Base-by-base conservation (phyloP, 2,797 vertebrate species). In the Amblyraja radiata region DNA sequence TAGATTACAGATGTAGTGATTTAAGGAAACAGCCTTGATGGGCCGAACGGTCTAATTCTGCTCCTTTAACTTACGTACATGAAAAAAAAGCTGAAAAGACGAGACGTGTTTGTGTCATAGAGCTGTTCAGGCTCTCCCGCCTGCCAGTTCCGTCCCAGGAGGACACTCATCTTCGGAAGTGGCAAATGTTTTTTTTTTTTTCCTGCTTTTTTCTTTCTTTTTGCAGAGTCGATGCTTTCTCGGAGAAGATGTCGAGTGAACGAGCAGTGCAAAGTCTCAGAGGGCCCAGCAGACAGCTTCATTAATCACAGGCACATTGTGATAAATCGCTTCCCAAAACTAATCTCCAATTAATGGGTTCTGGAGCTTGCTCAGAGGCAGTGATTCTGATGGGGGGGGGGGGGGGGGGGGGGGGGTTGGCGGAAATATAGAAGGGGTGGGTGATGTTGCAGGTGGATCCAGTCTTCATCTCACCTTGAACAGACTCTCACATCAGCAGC, bases 271-370 rank as follows among this genome's bases (percentile, higher is more conserved):
- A 18, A 68, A 68, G 28, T 16, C 84, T 88, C 84, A 10, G 63
- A 36, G 84, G 84, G 84, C 32, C 18, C 9, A 14, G 84, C n/a
- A 21, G 84, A 88, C 84, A 88, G 84, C 61, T 88, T 68, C 61
- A 88, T 88, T 88, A 88, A 88, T 88, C 84, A 88, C 61, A 88
- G 16, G n/a, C 61, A 68, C n/a, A 68, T 68, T 68, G 84, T 88
- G 84, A 88, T 88, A 88, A 88, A 88, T 88, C 63, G 68, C 84
- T 88, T 88, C 84, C n/a, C 6, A 88, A 36, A 88, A 68, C n/a
- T 68, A 88, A 88, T 88, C 84, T 88, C 61, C 65, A 63, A 88
- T 68, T 88, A 68, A 65, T 68, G 84, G 84, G 61, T 68, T 36
- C 83, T 63, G 83, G 83, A 86, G 39, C 23, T n/a, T 1, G 1